A percentile compares a stretch with the other conserved stretches of the same genome.
Conservation (phyloP, 2,113 vertebrate genomes). For the Strix aluco region DNA sequence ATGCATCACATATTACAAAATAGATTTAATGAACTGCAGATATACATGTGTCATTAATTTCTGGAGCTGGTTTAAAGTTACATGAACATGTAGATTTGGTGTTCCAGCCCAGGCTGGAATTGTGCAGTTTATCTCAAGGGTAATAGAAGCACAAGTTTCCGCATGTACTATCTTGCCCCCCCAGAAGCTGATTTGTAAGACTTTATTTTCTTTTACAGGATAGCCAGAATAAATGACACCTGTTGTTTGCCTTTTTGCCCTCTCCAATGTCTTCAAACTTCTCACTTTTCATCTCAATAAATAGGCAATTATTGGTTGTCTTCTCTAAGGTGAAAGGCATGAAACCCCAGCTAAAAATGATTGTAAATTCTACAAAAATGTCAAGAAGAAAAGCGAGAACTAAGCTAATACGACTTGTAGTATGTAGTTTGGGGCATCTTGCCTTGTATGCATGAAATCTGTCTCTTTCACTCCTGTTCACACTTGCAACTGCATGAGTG, state of each 20-base stretch:
- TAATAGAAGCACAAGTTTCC: background rate
- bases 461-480: background rate
- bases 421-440: background rate
- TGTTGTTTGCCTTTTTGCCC: background rate
- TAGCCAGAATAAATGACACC: background rate
- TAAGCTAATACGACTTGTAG: background rate
- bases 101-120: background rate
- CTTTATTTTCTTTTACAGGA: background rate
- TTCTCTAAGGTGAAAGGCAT: background rate
- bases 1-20: background rate
- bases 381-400: background rate
- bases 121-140: background rate
- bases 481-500: background rate
- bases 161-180: background rate
- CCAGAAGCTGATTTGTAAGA: background rate
- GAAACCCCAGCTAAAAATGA: background rate
- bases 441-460: constrained; percentile 22
- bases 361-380: background rate
- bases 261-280: background rate
- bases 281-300: background rate
- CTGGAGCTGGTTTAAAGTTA: background rate
- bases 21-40: background rate
- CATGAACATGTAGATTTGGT: background rate
- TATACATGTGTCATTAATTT: background rate
- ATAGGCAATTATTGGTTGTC: background rate